Conservation (phyloP, 2,797 vertebrate genomes). For the Pangasius djambal region DNA sequence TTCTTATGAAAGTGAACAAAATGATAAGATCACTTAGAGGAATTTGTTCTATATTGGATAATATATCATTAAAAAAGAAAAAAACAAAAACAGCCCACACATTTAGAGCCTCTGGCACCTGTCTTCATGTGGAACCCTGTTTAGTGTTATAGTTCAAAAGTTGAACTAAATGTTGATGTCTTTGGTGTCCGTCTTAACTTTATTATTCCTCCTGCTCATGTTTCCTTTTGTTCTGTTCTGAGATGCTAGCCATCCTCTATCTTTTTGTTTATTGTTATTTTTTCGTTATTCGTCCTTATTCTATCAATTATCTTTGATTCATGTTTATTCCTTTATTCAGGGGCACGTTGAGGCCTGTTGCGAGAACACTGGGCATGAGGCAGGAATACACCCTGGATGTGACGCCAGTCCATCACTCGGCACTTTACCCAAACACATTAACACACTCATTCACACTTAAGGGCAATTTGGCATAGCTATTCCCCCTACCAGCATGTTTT, state of each 20-base stretch:
- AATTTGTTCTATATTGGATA: background rate
- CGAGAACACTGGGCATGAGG: background rate
- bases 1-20: background rate
- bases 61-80: background rate
- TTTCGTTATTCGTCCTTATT: background rate
- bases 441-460: background rate
- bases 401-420: background rate
- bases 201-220: background rate
- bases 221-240: background rate
- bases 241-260: background rate
- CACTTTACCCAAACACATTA: background rate
- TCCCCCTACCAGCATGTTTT: background rate
- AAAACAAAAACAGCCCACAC: background rate
- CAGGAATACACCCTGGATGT: background rate
- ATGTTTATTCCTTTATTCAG: background rate
- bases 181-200: background rate
- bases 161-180: background rate
- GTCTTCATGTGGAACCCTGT: background rate
- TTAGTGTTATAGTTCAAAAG: background rate
- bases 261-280: background rate
- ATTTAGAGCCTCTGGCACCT: background rate
- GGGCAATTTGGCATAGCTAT: background rate
- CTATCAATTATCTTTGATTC: background rate
- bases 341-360: background rate
- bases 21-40: background rate